These are phyloP conservation scores for Peromyscus maniculatus DNA, from an alignment of 2,113 vertebrate species.

Conservation along the genomic window DNA sequence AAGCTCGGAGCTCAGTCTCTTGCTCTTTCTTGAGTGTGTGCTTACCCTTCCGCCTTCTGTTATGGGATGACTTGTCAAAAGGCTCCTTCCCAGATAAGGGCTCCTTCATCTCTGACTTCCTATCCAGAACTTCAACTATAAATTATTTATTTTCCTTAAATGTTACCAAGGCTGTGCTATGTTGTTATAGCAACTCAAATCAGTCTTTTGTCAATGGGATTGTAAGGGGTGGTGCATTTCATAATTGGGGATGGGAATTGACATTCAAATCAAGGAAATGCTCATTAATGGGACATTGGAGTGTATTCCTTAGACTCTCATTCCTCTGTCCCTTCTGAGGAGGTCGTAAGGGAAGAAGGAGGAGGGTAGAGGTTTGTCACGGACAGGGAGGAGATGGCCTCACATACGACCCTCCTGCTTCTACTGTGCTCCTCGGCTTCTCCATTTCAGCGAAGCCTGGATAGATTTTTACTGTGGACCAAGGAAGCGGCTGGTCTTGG, in stretches of 20 bases:
- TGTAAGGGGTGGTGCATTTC: background rate
- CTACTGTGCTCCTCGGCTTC: background rate
- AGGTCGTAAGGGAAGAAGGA: background rate
- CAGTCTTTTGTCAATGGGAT: background rate
- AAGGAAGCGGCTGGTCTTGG: background rate
- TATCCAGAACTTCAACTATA: background rate
- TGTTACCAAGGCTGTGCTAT: background rate
- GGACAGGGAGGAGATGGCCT: background rate
- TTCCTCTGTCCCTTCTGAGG: background rate
- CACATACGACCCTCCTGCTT: background rate
- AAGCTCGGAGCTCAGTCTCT: background rate
- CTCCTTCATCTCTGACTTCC: background rate
- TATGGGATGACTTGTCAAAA: background rate
- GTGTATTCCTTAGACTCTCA: background rate
- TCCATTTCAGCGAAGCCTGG: background rate
- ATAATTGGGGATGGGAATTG: background rate
- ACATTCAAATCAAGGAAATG: conserved; percentile 21
- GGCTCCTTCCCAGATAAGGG: background rate
- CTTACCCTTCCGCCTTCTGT: background rate
- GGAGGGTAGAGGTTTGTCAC: background rate
- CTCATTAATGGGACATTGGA: background rate
- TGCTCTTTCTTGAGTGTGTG: background rate
- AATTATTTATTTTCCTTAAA: background rate
- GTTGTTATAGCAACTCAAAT: background rate
- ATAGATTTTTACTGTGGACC: background rate